Evolutionary conservation across 2,797 vertebrate species (phyloP).

Genomic region (Smutsia gigantea): DNA sequence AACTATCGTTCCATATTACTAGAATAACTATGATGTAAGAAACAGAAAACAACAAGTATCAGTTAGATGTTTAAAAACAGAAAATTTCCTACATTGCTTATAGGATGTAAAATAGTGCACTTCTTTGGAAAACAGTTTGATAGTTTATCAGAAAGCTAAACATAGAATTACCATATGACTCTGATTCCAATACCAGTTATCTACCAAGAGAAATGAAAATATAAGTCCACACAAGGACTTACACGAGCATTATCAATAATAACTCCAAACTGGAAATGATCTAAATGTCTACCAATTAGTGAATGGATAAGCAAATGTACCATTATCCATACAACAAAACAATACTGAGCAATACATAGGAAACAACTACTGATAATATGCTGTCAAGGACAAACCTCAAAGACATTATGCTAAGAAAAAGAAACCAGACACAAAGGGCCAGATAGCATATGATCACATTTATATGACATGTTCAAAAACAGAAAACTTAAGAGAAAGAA

Average conservation of each 20-base stretch:
- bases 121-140: neutral
- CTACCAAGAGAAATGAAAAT: neutral
- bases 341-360: neutral
- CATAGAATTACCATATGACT: neutral
- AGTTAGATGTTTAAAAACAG: neutral
- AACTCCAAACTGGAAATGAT: neutral
- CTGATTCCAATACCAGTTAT: neutral
- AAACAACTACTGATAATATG: neutral
- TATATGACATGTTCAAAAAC: neutral
- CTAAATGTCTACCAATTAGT: neutral
- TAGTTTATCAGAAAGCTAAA: constrained; percentile 32
- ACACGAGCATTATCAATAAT: neutral
- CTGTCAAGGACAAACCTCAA: neutral
- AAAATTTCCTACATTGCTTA: neutral
- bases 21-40: neutral
- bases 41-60: neutral
- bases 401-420: neutral
- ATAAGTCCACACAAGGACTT: neutral
- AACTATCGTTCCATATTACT: neutral
- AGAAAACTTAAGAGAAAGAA: neutral
- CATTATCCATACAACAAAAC: neutral
- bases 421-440: neutral
- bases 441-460: neutral
- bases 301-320: neutral
- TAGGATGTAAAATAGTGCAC: neutral